These are phyloP conservation scores for Paradisaea rubra DNA, from an alignment of 2,113 vertebrate genomes.

Conservation along the genomic window DNA sequence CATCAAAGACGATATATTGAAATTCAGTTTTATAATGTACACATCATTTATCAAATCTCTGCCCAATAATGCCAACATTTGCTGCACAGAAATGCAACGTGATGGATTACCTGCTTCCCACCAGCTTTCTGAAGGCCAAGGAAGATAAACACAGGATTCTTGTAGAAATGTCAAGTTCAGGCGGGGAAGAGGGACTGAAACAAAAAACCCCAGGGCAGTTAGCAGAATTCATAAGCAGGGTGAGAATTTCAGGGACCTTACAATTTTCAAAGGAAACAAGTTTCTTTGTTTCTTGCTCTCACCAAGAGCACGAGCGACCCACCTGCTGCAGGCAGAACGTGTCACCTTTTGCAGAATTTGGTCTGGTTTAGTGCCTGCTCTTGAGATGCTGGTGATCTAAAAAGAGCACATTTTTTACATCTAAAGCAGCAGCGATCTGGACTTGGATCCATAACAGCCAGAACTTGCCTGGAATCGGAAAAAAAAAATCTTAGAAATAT, in stretches of 20 bases:
- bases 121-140: constrained; percentile 5
- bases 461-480: neutral
- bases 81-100: neutral
- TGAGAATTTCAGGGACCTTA: neutral
- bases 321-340: neutral
- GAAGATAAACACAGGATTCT: neutral
- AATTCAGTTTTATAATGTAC: constrained; percentile 29
- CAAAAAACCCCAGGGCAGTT: neutral
- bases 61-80: neutral
- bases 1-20: constrained; percentile 44
- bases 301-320: neutral
- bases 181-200: neutral
- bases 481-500: neutral
- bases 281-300: neutral
- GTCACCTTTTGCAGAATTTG: neutral
- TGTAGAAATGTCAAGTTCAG: neutral
- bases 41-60: constrained; percentile 41
- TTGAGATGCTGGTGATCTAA: neutral
- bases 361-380: neutral
- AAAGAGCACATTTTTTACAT: neutral
- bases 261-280: neutral
- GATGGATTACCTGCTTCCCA: constrained; percentile 28
- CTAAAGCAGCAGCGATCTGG: neutral
- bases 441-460: neutral
- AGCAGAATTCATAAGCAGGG: neutral